Conservation (phyloP, 2,888 invertebrate genomes). For the Chalcosyrphus nemorum region DNA sequence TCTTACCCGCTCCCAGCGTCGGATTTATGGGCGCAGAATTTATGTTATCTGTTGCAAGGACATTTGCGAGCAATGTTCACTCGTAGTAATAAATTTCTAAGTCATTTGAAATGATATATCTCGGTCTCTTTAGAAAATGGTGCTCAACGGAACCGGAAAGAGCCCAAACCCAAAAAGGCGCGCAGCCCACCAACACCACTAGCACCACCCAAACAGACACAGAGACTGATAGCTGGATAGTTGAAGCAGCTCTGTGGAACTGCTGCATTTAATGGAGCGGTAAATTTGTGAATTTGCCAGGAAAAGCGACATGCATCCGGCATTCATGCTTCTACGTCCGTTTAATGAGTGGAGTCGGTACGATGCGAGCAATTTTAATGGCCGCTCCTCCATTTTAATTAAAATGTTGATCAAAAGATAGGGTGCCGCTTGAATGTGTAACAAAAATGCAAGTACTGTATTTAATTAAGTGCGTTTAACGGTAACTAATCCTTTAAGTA, state of each 20-base stretch:
- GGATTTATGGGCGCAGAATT: constrained; percentile 53
- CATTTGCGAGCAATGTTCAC: constrained; percentile 62
- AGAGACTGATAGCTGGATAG: constrained; percentile 2
- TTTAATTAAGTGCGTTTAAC: constrained; percentile 61
- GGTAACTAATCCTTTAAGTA: constrained; percentile 60
- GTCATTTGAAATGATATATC: constrained; percentile 70
- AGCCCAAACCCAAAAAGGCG: background rate
- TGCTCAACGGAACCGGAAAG: constrained; percentile 35
- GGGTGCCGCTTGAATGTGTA: background rate
- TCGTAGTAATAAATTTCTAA: constrained; percentile 64
- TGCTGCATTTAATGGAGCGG: constrained; percentile 54
- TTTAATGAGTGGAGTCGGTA: constrained; percentile 27
- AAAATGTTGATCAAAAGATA: constrained; percentile 53
- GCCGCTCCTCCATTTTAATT: constrained; percentile 28
- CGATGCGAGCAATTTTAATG: constrained; percentile 45
- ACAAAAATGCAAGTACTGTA: constrained; percentile 36
- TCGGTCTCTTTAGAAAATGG: constrained; percentile 21
- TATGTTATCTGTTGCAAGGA: constrained; percentile 62
- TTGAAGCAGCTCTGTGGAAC: background rate
- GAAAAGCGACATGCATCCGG: constrained; percentile 29
- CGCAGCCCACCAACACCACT: background rate
- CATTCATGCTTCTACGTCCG: background rate
- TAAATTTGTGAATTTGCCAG: constrained; percentile 52
- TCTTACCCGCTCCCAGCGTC: background rate
- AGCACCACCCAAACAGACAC: background rate